Base-by-base conservation (phyloP, 2,797 vertebrate species). In the Zenarchopterus dispar region DNA sequence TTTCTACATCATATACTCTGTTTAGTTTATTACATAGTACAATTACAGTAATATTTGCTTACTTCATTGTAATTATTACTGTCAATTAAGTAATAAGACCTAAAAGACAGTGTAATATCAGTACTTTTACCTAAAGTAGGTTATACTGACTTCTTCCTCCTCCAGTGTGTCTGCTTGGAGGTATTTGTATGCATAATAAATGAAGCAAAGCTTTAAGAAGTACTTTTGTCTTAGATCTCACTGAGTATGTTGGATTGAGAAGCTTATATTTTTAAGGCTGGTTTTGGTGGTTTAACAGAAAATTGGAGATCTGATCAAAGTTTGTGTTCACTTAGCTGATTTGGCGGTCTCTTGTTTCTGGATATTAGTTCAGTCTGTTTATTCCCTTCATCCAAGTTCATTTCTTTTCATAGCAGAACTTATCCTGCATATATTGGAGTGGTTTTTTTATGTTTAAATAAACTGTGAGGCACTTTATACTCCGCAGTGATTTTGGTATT, bases 181-280 rank as follows among this genome's bases (percentile, higher is more conserved):
- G 56, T 74, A 75, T 54, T 65, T 74, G 24, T 56, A 62, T 56
- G 47, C 61, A 62, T 51, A 33, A 33, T 22, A 36, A 41, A 45
- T 19, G 23, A 19, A 36, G 17, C 41, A n/a, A 44, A 47, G 42
- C 6, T 4, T 13, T n/a, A 11, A 43, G 46, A 33, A 53, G 61
- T 15, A 16, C 52, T 60, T 18, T 15, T 24, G 1, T 22, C 44
- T 50, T 5, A 22, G 48, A 22, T 31, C 57, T 36, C 2, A 36
- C 16, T 28, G 18, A 44, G 8, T 6, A 46, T 24, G 44, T 58
- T 52, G 26, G 8, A 33, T 28, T 6, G 36, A 23, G 11, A 23
- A 22, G 62, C 2, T 68, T 6, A 15, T 48, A n/a, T 24, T n/a
- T 39, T 59, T 22, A 6, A 31, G 17, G 17, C 39, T 43, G 53